Evolutionary conservation across 64 coral and sea anemone genomes (phyloP).

Genomic region (Astreopora myriophthalma): DNA sequence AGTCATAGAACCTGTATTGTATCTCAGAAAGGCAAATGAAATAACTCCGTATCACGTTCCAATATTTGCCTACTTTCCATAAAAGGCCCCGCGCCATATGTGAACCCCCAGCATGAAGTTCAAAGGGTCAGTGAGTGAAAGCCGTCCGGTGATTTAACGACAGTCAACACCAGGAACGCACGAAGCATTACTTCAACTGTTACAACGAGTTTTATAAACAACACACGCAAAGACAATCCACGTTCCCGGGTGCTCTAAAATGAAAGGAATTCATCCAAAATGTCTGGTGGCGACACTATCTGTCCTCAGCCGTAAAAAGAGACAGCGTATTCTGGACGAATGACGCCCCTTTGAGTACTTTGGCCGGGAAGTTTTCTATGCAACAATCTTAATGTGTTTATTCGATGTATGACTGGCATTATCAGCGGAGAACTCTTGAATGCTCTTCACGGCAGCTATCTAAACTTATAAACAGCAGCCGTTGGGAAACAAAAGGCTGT

Average conservation of each 20-base stretch:
- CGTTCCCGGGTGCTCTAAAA: conserved; percentile 49
- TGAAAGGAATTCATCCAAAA: conserved; percentile 66
- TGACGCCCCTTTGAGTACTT: neutral
- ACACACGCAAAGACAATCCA: conserved; percentile 80
- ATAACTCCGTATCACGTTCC: conserved; percentile 79
- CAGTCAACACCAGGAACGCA: conserved; percentile 75
- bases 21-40: conserved; percentile 56
- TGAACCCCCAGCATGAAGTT: conserved; percentile 68
- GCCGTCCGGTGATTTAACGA: conserved; percentile 70
- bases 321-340: neutral
- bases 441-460: conserved; percentile 2
- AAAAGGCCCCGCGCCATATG: conserved; percentile 45
- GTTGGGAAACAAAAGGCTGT: conserved; percentile 14
- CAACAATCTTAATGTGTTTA: neutral
- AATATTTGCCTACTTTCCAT: conserved; percentile 76
- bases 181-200: conserved; percentile 35
- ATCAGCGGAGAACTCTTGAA: neutral
- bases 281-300: conserved; percentile 5
- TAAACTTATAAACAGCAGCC: conserved; percentile 27
- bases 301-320: neutral
- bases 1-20: conserved; percentile 38
- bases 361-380: neutral
- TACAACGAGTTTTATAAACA: conserved; percentile 62
- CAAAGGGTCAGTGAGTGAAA: conserved; percentile 35
- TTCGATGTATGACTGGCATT: neutral